These are phyloP conservation scores for Lordiphosa stackelbergi DNA, from an alignment of 1,140 invertebrate genomes.

Conservation along the genomic window DNA sequence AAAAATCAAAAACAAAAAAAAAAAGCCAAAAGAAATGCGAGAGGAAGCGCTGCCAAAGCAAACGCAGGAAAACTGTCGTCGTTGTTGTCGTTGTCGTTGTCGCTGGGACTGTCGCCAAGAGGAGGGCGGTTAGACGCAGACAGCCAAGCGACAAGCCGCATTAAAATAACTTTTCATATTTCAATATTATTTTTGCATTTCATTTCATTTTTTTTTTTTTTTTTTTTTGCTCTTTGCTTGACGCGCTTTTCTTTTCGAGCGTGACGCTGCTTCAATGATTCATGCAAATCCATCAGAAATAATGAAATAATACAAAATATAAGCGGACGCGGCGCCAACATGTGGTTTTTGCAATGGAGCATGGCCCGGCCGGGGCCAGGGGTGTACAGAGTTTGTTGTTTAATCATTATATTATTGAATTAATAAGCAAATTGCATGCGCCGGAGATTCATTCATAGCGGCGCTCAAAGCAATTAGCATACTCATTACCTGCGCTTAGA, in stretches of 20 bases:
- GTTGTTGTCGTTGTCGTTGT: constrained; percentile 24
- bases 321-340: constrained; percentile 26
- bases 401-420: constrained; percentile 58
- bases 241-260: constrained; percentile 64
- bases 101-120: constrained; percentile 8
- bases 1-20: constrained; percentile 3
- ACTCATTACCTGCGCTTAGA: not conserved
- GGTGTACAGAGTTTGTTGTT: not conserved
- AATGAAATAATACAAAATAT: constrained; percentile 10
- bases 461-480: constrained; percentile 24
- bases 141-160: constrained; percentile 37
- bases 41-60: constrained; percentile 64
- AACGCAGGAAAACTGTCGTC: constrained; percentile 66
- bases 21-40: constrained; percentile 15
- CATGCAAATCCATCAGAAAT: constrained; percentile 71
- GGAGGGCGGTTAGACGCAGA: constrained; percentile 3
- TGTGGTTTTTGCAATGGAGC: constrained; percentile 50
- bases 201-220: constrained; percentile 48
- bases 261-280: constrained; percentile 70
- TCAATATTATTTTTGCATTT: constrained; percentile 50
- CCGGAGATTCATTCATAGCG: too few relatives aligned
- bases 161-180: constrained; percentile 71
- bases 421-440: constrained; percentile 39
- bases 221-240: constrained; percentile 44
- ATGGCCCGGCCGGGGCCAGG: not conserved